Conservation (phyloP, 1,140 invertebrate species). For the Oreohelix idahoensis region DNA sequence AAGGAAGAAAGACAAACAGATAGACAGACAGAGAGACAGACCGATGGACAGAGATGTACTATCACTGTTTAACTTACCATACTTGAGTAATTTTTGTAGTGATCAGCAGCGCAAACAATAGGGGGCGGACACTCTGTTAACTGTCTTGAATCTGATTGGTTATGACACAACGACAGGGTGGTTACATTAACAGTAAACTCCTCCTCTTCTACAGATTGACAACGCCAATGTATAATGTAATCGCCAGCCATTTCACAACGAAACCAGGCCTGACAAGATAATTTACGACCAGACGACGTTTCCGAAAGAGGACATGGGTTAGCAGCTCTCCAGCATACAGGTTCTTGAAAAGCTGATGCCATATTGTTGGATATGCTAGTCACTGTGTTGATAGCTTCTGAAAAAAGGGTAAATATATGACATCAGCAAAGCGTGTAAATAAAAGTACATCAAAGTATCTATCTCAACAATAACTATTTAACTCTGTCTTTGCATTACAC, state of each 20-base stretch:
- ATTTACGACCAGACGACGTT: neutral
- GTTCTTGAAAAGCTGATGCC: neutral
- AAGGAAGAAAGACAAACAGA: too few relatives aligned
- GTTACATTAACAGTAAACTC: neutral
- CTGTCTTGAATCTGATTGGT: neutral
- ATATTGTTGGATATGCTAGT: neutral
- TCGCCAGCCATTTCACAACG: slow-evolving; percentile 10
- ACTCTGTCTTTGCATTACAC: too few relatives aligned
- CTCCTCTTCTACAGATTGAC: neutral
- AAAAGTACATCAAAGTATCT: too few relatives aligned
- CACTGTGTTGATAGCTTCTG: neutral
- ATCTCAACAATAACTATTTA: too few relatives aligned
- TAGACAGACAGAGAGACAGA: too few relatives aligned
- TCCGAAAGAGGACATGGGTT: neutral
- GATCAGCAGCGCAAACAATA: neutral
- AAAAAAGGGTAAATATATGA: too few relatives aligned
- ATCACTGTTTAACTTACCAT: neutral
- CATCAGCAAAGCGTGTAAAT: too few relatives aligned
- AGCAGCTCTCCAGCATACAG: neutral
- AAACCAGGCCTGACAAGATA: slow-evolving; percentile 8
- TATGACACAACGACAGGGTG: neutral
- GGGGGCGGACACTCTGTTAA: neutral
- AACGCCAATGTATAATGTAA: slow-evolving; percentile 6
- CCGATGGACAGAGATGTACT: too few relatives aligned
- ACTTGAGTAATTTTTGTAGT: neutral